Conservation (phyloP, 2,888 invertebrate species). For the Heliconius ismenius region DNA sequence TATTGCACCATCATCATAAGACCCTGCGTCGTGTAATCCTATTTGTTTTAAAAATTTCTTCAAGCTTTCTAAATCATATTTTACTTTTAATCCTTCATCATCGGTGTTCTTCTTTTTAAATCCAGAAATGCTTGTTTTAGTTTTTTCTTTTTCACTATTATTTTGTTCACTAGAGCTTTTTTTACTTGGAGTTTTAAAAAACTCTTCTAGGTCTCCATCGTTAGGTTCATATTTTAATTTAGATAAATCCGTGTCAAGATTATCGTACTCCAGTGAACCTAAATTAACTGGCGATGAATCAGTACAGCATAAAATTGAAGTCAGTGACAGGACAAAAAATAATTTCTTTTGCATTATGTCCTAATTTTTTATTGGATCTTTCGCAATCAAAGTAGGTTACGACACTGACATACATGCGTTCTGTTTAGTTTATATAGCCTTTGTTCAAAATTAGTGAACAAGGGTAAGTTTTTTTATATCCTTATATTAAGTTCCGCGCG, state of each 20-base stretch:
- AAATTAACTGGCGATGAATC: slow-evolving; percentile 60
- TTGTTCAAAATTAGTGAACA: slow-evolving; percentile 60
- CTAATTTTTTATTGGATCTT: slow-evolving; percentile 61
- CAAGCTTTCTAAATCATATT: slow-evolving; percentile 61
- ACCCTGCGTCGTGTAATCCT: slow-evolving; percentile 59
- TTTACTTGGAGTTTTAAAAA: slow-evolving; percentile 56
- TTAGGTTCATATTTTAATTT: slow-evolving; percentile 64
- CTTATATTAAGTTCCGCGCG: slow-evolving; percentile 59
- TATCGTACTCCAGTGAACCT: slow-evolving; percentile 61
- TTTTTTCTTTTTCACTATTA: slow-evolving; percentile 46
- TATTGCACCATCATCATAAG: slow-evolving; percentile 65
- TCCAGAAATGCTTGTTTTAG: slow-evolving; percentile 54
- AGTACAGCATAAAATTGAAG: slow-evolving; percentile 55
- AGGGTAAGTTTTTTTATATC: slow-evolving; percentile 70
- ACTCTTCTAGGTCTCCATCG: slow-evolving; percentile 64
- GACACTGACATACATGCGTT: slow-evolving; percentile 80
- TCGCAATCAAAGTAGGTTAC: slow-evolving; percentile 74
- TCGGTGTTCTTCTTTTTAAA: slow-evolving; percentile 59
- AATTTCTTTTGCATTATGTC: slow-evolving; percentile 64
- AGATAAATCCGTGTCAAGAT: slow-evolving; percentile 61
- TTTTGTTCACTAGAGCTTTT: slow-evolving; percentile 44
- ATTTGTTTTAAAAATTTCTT: slow-evolving; percentile 62
- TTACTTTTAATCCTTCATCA: slow-evolving; percentile 58
- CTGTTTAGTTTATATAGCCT: slow-evolving; percentile 70
- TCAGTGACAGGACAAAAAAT: slow-evolving; percentile 59